Base-by-base conservation (phyloP, 2,888 invertebrate species). In the Pheosia gnoma region DNA sequence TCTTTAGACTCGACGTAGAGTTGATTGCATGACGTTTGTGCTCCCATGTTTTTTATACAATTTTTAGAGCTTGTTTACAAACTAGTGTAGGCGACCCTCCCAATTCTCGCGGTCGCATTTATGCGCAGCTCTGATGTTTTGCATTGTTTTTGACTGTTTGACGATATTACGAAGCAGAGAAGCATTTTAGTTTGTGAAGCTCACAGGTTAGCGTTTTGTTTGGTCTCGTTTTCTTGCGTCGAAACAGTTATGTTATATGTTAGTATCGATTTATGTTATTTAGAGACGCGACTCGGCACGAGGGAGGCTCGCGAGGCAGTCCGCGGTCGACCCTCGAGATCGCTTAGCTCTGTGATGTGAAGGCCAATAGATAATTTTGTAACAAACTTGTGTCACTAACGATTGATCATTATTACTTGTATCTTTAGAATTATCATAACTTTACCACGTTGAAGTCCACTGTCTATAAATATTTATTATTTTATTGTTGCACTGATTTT, bases 401-500 rank as follows among this genome's bases (percentile, higher is more conserved):
- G 83, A 84, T 87, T 86, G 80, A 81, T 88, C 76, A 62, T 54
- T 38, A 76, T 88, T 86, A 86, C 25, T 25, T 25, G 25, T 89
- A 87, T 82, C 83, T 78, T 80, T 90, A 90, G 88, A 85, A 80
- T 87, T 88, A 88, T 81, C 84, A 83, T 90, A 89, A 89, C 86
- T 89, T 85, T 90, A 93, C 90, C 88, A 90, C 88, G 91, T 90
- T 91, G 90, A 89, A 90, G 87, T 88, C 86, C 88, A 89, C 88
- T 88, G 82, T 89, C 86, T 87, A 84, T 85, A 84, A 87, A 89
- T 92, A 91, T 93, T 92, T 91, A 92, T 93, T 91, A 89, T 89
- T 90, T 91, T 86, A 90, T 92, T 93, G 93, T 93, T 93, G 93
- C 92, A 93, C 92, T 88, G 86, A 89, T 88, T 90, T 86, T 91